Evolutionary conservation across 2,113 vertebrate species (phyloP).

Genomic region (Hylia prasina): DNA sequence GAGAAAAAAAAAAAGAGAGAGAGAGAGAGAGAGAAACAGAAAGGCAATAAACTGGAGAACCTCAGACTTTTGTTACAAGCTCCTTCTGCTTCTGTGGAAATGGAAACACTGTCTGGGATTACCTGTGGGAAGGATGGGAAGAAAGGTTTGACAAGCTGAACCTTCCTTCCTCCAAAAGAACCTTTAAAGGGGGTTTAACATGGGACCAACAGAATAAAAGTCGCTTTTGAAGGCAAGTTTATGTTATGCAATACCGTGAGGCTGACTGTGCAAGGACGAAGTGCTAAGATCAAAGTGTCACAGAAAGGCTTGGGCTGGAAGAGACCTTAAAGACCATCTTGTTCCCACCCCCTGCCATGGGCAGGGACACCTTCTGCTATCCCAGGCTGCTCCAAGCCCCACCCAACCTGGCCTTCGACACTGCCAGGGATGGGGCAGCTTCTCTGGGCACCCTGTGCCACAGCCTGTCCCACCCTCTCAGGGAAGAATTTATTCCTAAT

Average conservation of each 20-base stretch:
- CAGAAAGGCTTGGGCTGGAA: not conserved
- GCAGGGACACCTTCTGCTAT: not conserved
- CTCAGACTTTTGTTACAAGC: not conserved
- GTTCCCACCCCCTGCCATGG: not conserved
- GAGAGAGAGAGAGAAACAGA: rapidly evolving
- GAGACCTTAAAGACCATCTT: not conserved
- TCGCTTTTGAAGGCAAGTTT: not conserved
- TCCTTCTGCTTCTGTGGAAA: not conserved
- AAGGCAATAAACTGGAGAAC: not conserved
- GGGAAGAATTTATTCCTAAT: not conserved
- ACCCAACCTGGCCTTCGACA: not conserved
- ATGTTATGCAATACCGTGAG: not conserved
- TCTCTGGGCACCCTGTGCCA: not conserved
- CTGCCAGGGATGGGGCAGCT: not conserved
- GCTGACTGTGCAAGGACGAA: not conserved
- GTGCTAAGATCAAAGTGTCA: not conserved
- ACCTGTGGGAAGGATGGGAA: not conserved
- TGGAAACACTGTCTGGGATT: not conserved
- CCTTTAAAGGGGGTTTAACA: not conserved
- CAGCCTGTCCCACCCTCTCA: not conserved
- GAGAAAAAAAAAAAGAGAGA: not conserved
- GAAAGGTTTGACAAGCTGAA: not conserved
- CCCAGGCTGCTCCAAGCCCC: not conserved
- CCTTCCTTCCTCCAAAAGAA: not conserved
- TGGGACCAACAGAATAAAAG: not conserved